These are phyloP conservation scores for Aphaenogaster ashmeadi DNA, from an alignment of 1,140 invertebrate genomes.

Conservation along the genomic window DNA sequence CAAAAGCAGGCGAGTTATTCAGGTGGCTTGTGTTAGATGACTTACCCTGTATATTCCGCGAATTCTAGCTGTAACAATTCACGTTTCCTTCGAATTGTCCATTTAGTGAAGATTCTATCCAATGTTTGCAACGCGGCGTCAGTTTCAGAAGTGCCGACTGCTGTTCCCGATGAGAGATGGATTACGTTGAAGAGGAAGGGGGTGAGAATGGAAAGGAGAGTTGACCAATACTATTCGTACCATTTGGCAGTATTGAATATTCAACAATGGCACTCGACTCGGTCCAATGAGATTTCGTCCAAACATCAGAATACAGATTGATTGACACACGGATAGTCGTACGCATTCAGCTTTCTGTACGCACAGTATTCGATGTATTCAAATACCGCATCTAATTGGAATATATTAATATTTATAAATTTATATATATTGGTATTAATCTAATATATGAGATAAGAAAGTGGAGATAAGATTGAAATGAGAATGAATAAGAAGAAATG, in stretches of 20 bases:
- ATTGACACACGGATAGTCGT: slow-evolving; percentile 19
- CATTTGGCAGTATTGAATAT: slow-evolving; percentile 68
- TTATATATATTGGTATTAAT: slow-evolving; percentile 1
- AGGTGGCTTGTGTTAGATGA: too few relatives aligned
- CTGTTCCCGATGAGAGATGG: slow-evolving; percentile 46
- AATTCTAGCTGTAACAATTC: slow-evolving; percentile 7
- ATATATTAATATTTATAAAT: neutral
- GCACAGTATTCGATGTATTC: neutral
- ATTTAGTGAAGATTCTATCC: slow-evolving; percentile 27
- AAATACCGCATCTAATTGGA: neutral
- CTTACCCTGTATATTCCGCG: neutral
- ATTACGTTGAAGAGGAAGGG: slow-evolving; percentile 45
- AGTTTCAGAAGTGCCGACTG: slow-evolving; percentile 58
- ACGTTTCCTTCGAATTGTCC: slow-evolving; percentile 45
- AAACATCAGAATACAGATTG: slow-evolving; percentile 27
- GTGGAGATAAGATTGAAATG: too few relatives aligned
- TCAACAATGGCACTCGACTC: slow-evolving; percentile 47
- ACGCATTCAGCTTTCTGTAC: neutral
- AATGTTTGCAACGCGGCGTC: slow-evolving; percentile 51
- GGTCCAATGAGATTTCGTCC: slow-evolving; percentile 36
- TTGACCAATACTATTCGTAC: slow-evolving; percentile 61
- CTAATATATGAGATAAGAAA: neutral
- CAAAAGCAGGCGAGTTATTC: too few relatives aligned
- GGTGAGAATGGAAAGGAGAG: slow-evolving; percentile 46
- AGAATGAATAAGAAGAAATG: neutral